Evolutionary conservation across 2,113 vertebrate genomes (phyloP).

Genomic region (Xenopus borealis): DNA sequence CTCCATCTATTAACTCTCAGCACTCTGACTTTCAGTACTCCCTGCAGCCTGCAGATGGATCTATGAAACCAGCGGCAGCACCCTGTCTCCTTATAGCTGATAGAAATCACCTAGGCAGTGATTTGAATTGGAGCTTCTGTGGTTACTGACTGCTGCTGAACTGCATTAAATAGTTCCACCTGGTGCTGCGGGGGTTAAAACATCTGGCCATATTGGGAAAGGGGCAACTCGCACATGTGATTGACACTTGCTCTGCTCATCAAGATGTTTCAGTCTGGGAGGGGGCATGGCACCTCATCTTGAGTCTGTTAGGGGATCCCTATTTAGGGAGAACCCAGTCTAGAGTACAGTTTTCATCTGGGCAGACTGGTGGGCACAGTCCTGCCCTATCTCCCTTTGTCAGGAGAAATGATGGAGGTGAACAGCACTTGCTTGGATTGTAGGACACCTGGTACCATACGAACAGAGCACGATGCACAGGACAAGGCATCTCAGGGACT

Average conservation of each 20-base stretch:
- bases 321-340: background rate
- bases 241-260: conserved; percentile 1
- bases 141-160: background rate
- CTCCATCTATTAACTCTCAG: too few species aligned
- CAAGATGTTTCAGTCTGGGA: conserved; percentile 13
- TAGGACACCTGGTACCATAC: conserved; percentile 49
- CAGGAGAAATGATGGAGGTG: conserved; percentile 49
- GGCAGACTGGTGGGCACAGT: background rate
- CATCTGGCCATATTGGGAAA: background rate
- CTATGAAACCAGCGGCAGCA: background rate
- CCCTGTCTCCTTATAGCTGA: background rate
- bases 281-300: background rate
- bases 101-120: too few species aligned
- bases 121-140: too few species aligned
- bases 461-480: conserved; percentile 46
- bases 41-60: background rate
- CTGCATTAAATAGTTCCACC: background rate
- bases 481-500: conserved; percentile 59
- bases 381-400: background rate
- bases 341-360: background rate
- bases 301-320: background rate
- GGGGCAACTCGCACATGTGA: background rate
- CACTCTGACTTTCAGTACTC: background rate
- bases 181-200: conserved; percentile 15
- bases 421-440: conserved; percentile 60